Conservation (phyloP, 2,888 invertebrate species). For the Anaspis maculata region DNA sequence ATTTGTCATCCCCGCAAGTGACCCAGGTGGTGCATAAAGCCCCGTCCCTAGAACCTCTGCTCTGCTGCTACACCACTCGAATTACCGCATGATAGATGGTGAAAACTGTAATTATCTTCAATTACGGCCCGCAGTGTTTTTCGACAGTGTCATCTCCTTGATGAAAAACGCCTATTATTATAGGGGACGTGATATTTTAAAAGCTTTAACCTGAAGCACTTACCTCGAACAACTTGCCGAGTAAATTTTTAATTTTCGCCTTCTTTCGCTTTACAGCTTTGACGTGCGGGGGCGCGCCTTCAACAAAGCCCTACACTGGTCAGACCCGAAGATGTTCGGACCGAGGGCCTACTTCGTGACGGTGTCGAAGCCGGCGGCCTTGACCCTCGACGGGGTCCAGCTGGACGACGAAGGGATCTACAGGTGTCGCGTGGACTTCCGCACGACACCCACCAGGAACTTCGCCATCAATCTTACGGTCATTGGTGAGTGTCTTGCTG, state of each 20-base stretch:
- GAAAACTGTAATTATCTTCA: conserved; percentile 16
- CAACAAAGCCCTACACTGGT: conserved; percentile 75
- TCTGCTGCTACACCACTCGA: conserved; percentile 9
- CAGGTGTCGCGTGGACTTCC: conserved; percentile 84
- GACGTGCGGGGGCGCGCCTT: conserved; percentile 77
- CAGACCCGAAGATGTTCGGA: conserved; percentile 74
- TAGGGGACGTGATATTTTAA: too few species aligned
- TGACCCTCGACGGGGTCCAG: conserved; percentile 76
- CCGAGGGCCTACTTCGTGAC: conserved; percentile 79
- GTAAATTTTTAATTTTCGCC: too few species aligned
- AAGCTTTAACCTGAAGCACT: too few species aligned
- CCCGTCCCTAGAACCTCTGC: too few species aligned
- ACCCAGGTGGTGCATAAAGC: conserved; percentile 13
- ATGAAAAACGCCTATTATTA: too few species aligned
- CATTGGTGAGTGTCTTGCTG: conserved; percentile 74
- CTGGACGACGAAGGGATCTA: conserved; percentile 81
- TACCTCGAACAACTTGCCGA: too few species aligned
- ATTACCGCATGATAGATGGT: conserved; percentile 15
- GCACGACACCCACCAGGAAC: conserved; percentile 80
- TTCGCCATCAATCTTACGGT: conserved; percentile 83
- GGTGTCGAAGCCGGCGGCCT: conserved; percentile 68
- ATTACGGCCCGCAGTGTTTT: conserved; percentile 9
- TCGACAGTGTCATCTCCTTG: conserved; percentile 6
- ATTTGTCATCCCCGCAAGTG: conserved; percentile 8
- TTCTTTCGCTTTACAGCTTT: conserved; percentile 71